A percentile compares a stretch with the other conserved stretches of the same genome.
These are phyloP conservation scores for Sturnira hondurensis DNA, from an alignment of 2,113 vertebrate species.

Conservation along the genomic window DNA sequence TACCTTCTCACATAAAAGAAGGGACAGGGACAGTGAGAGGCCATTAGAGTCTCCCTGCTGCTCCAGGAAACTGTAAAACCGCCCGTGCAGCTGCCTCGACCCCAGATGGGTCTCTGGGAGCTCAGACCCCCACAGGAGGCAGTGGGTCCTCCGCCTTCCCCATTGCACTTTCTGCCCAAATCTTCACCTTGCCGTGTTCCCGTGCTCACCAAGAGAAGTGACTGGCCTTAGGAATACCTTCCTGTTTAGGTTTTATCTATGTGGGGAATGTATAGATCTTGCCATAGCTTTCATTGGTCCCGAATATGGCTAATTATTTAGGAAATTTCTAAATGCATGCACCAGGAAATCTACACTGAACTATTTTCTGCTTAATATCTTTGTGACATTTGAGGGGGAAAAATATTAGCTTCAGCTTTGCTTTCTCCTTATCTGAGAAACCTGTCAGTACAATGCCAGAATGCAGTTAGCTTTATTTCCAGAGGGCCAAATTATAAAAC, in stretches of 20 bases:
- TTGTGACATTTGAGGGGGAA: background rate
- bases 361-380: background rate
- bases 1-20: background rate
- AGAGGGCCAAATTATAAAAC: background rate
- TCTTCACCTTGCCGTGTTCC: background rate
- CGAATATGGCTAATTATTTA: background rate
- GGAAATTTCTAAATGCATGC: background rate
- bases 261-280: background rate
- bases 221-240: background rate
- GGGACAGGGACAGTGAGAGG: background rate
- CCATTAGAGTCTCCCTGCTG: background rate
- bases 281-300: background rate
- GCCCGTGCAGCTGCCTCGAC: too few species aligned
- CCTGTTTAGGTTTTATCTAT: background rate
- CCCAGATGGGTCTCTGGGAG: background rate
- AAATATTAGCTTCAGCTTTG: background rate
- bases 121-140: background rate
- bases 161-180: background rate
- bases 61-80: background rate
- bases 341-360: background rate
- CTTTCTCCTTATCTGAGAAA: constrained; percentile 24
- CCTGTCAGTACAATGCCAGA: background rate
- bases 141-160: background rate
- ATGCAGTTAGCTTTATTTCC: background rate
- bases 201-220: background rate